Evolutionary conservation across 2,888 invertebrate species (phyloP).

Genomic region (Amphipyra tragopoginis): DNA sequence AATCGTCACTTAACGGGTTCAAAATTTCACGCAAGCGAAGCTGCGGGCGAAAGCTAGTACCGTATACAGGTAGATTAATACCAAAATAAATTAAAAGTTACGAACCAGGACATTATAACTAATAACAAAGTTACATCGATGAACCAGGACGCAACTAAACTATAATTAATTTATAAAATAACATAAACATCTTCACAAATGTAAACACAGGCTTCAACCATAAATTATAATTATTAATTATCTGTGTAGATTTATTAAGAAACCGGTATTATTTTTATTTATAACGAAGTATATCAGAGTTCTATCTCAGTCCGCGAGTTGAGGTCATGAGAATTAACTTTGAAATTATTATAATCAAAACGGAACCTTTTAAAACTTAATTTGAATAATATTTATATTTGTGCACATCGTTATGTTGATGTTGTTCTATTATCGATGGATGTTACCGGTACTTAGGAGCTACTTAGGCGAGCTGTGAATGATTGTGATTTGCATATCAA

Average conservation of each 20-base stretch:
- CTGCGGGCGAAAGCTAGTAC: too few relatives aligned
- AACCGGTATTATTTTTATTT: conserved; percentile 56
- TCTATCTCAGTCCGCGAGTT: conserved; percentile 55
- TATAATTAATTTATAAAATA: conserved; percentile 28
- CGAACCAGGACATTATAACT: too few relatives aligned
- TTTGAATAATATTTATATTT: conserved; percentile 14
- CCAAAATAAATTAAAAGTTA: too few relatives aligned
- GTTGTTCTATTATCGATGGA: conserved; percentile 7
- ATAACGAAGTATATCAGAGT: conserved; percentile 44
- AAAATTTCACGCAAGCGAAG: too few relatives aligned
- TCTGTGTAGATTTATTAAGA: conserved; percentile 51
- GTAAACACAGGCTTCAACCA: conserved; percentile 58
- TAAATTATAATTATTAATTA: conserved; percentile 61
- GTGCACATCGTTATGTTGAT: conserved; percentile 2
- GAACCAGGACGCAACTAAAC: conserved; percentile 23
- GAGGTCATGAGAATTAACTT: conserved; percentile 63
- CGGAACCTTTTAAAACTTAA: conserved; percentile 50
- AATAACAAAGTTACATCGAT: conserved; percentile 1
- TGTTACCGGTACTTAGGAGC: conserved; percentile 2
- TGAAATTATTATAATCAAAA: conserved; percentile 60
- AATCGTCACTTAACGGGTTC: too few relatives aligned
- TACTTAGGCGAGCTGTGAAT: neutral
- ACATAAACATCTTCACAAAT: conserved; percentile 49
- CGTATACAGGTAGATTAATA: too few relatives aligned
- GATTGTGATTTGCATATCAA: conserved; percentile 22